A percentile compares a stretch with the other conserved stretches of the same genome.
These are phyloP conservation scores for Channa maculata DNA, from an alignment of 2,113 vertebrate genomes.

Conservation along the genomic window DNA sequence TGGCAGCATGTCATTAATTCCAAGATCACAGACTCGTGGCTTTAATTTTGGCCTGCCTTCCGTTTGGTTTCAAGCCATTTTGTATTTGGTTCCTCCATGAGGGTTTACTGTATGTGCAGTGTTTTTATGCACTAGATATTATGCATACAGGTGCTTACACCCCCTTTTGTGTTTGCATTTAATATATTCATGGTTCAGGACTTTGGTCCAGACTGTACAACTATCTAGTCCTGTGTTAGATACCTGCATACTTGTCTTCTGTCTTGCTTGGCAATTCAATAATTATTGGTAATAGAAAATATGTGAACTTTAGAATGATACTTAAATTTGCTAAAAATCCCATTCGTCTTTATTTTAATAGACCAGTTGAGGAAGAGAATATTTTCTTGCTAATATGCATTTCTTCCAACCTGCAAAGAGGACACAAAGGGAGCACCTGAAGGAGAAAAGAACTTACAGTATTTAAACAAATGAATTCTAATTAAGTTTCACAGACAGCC, in stretches of 20 bases:
- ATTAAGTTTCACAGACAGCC: constrained; percentile 59
- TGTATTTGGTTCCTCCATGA: constrained; percentile 16
- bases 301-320: constrained; percentile 10
- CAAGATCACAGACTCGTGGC: constrained; percentile 58
- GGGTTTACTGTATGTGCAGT: not conserved
- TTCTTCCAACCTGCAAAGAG: constrained; percentile 21
- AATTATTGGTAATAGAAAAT: not conserved
- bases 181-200: not conserved
- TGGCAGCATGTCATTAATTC: constrained; percentile 65
- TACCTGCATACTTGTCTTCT: no score
- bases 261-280: not conserved
- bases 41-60: constrained; percentile 57
- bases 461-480: constrained; percentile 74
- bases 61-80: constrained; percentile 37
- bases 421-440: constrained; percentile 24
- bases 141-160: not conserved
- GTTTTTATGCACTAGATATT: not conserved
- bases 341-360: not conserved
- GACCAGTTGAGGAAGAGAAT: constrained; percentile 58
- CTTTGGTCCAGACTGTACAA: not conserved
- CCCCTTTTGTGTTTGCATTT: not conserved
- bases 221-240: not conserved
- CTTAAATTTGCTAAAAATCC: not conserved
- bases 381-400: constrained; percentile 60
- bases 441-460: constrained; percentile 45